Base-by-base conservation (phyloP, 2,797 vertebrate genomes). In the Poeciliopsis gracilis region DNA sequence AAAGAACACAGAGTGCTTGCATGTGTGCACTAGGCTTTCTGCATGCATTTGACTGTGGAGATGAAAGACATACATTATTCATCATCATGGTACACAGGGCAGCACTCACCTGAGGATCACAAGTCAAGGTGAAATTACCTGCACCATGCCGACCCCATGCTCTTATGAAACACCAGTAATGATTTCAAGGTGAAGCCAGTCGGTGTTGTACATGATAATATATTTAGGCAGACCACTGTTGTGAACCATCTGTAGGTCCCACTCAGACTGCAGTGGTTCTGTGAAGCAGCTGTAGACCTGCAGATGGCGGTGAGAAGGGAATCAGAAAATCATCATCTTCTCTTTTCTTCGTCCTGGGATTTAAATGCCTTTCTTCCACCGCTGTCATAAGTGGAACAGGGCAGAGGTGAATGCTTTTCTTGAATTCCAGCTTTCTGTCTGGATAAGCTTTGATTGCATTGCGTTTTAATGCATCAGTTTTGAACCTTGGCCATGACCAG, bases 261-360 rank as follows among this genome's bases (percentile, higher is more conserved):
- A 61, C 79, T 87, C 88, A 55, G 84, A 84, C 93, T 73, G 79
- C 80, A 85, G 88, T 91, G 82, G 93, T 94, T 94, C 91, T 93
- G 89, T 82, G 90, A 92, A 96, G 93, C 95, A 96, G 93, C 95
- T 96, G 93, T 89, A 95, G 92, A 91, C 84, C 89, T 95, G 90
- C 96, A 96, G 94, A 95, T 96, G 95, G 94, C 93, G 76, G 85
- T 85, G 86, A 83, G 86, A 78, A 47, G 69, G 86, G 57, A 77
- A 80, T 77, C 76, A 84, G 81, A n/a, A n/a, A n/a, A n/a, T n/a
- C n/a, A n/a, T 82, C 70, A 81, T 77, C 82, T 73, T 63, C 41
- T 89, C 85, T 83, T 84, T 57, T 88, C 78, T 77, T 88, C 76
- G 87, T 88, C 59, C 79, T 78, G 57, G 49, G 66, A 25, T 77